A percentile compares a stretch with the other conserved stretches of the same genome.
Evolutionary conservation across 2,113 vertebrate species (phyloP).

Genomic region (Panthera uncia): DNA sequence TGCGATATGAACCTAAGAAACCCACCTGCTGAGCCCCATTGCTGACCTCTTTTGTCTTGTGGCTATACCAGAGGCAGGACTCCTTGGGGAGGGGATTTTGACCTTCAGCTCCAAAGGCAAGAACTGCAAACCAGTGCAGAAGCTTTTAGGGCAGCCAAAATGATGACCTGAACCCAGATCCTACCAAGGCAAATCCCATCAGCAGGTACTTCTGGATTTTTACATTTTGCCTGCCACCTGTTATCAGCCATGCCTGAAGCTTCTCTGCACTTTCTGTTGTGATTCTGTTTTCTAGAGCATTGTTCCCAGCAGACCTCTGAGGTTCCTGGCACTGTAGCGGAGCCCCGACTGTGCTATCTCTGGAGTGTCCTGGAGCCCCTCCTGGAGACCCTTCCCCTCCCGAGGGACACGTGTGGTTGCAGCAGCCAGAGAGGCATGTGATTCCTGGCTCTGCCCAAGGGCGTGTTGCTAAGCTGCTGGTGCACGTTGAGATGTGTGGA

Average conservation of each 20-base stretch:
- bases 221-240: background rate
- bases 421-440: conserved; percentile 36
- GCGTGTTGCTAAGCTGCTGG: conserved; percentile 82
- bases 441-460: conserved; percentile 70
- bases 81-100: background rate
- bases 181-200: background rate
- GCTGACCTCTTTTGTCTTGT: rapidly evolving
- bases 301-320: background rate
- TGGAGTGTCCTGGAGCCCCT: background rate
- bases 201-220: background rate
- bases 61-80: background rate
- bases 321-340: background rate
- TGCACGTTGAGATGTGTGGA: conserved; percentile 72
- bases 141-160: background rate
- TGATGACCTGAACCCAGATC: background rate
- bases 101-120: background rate
- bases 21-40: background rate
- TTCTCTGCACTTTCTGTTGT: background rate
- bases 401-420: rapidly evolving
- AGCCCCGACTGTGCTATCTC: background rate
- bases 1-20: background rate
- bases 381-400: background rate
- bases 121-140: background rate
- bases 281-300: background rate
- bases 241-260: background rate